phyloP scores from a whole-genome alignment of 2,113 vertebrate genomes.

The Setophaga kirtlandii region DNA sequence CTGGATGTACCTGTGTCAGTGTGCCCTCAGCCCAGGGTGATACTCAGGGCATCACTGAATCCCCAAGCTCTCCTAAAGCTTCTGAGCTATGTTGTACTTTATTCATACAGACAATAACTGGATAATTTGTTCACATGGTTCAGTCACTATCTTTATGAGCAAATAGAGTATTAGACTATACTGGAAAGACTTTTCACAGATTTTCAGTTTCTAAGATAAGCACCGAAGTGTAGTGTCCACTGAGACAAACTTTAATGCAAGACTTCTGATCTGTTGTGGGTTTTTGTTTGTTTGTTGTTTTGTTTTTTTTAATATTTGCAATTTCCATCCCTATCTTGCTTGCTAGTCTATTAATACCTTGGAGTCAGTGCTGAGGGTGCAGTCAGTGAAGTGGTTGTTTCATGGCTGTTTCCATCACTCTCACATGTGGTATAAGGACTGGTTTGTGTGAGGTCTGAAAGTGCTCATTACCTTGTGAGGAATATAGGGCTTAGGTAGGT shows the following conservation, averaged over 20 bases:
- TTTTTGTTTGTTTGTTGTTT: too few species aligned
- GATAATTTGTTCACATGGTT: neutral
- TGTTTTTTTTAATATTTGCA: neutral
- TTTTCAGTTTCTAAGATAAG: neutral
- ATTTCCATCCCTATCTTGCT: neutral
- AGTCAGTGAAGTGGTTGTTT: neutral
- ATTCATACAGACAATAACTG: neutral
- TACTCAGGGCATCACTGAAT: neutral
- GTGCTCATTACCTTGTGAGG: neutral
- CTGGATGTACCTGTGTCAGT: rapidly evolving
- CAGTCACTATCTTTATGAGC: neutral
- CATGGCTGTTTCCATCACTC: neutral
- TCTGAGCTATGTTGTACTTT: neutral
- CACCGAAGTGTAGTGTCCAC: rapidly evolving
- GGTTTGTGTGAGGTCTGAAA: neutral
- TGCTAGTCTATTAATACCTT: neutral
- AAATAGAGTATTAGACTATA: neutral
- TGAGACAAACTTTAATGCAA: neutral
- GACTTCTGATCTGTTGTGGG: neutral
- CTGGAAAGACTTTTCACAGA: neutral
- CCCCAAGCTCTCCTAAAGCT: neutral
- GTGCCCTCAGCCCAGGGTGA: neutral
- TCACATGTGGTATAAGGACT: rapidly evolving
- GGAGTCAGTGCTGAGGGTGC: neutral
- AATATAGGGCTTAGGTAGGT: neutral